A percentile compares a stretch with the other conserved stretches of the same genome.
These are phyloP conservation scores for Ametastegia equiseti DNA, from an alignment of 2,888 invertebrate genomes.

Conservation along the genomic window DNA sequence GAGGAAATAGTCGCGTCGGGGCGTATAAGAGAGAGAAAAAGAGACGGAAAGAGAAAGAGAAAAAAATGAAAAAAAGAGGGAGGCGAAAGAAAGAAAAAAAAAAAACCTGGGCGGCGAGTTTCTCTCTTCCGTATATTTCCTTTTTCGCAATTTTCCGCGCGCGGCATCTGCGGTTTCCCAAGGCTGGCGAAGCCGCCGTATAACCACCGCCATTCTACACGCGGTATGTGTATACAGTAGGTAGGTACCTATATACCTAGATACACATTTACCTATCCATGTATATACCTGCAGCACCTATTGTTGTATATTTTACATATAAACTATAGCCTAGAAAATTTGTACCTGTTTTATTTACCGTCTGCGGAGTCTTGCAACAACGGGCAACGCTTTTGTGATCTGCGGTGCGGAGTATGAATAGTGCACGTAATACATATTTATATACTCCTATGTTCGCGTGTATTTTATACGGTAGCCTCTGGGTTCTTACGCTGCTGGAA, in stretches of 20 bases:
- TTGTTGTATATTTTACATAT: conserved; percentile 4
- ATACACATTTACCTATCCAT: background rate
- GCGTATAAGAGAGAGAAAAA: background rate
- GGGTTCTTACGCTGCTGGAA: background rate
- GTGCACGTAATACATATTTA: background rate
- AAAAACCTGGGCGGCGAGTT: conserved; percentile 54
- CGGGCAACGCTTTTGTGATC: background rate
- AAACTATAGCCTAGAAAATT: conserved; percentile 10
- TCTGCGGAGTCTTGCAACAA: background rate
- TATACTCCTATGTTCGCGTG: too few relatives aligned
- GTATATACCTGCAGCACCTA: background rate
- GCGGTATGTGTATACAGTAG: too few relatives aligned
- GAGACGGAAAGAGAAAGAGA: conserved; percentile 20
- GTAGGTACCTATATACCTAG: too few relatives aligned
- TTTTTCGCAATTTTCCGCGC: conserved; percentile 52
- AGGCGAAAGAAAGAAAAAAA: background rate
- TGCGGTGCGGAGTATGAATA: background rate
- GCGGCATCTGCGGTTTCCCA: conserved; percentile 58
- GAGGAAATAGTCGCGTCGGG: conserved; percentile 21
- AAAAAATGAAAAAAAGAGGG: conserved; percentile 26
- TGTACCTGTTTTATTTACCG: conserved; percentile 17
- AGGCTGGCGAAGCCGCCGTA: conserved; percentile 8
- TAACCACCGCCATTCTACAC: conserved; percentile 5
- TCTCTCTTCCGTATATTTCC: conserved; percentile 65
- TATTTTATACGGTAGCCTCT: too few relatives aligned